Evolutionary conservation across 2,888 invertebrate genomes (phyloP), one percentile per base, ranked within the genome.

Genomic region (Gastrophysa polygoni): DNA sequence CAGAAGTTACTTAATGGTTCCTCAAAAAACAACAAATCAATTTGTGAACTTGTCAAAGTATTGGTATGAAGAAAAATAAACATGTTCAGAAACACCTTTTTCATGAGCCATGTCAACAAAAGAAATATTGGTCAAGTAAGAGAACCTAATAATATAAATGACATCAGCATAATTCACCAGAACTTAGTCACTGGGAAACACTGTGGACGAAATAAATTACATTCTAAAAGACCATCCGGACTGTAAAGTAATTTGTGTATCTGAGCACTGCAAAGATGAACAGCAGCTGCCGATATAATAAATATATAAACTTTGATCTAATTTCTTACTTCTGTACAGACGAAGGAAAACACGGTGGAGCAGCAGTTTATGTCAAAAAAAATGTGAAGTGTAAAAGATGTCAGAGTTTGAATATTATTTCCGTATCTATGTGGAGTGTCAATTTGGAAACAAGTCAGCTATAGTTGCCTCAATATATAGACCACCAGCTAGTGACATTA

Each of bases 1-100:
- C 49, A 6, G 32, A 21, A 16, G 32, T 57, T 4, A 43, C 57
- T 21, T 49, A 48, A 46, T 57, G 57, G 57, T 57, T 57, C 38
- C 5, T 57, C 11, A 57, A 50, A 49, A 50, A 50, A 47, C 18
- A 46, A 24, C 28, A 8, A 43, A 54, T 54, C 10, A 54, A 20
- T 32, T 54, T 38, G n/a, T n/a, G n/a, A n/a, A n/a, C n/a, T n/a
- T n/a, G n/a, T n/a, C n/a, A n/a, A n/a, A n/a, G n/a, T n/a, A n/a
- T n/a, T n/a, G n/a, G n/a, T n/a, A n/a, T n/a, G n/a, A n/a, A 24
- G 24, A 7, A 24, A 24, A 24, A 3, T 24, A 3, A 24, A 24
- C 24, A 24, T 24, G 24, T 24, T 24, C 24, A 38, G 10, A 11
- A 14, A 8, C 10, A 14, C n/a, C 10, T 38, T 38, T 38, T 38